Base-by-base conservation (phyloP, 1,140 invertebrate species). In the Drosophila setifemur region DNA sequence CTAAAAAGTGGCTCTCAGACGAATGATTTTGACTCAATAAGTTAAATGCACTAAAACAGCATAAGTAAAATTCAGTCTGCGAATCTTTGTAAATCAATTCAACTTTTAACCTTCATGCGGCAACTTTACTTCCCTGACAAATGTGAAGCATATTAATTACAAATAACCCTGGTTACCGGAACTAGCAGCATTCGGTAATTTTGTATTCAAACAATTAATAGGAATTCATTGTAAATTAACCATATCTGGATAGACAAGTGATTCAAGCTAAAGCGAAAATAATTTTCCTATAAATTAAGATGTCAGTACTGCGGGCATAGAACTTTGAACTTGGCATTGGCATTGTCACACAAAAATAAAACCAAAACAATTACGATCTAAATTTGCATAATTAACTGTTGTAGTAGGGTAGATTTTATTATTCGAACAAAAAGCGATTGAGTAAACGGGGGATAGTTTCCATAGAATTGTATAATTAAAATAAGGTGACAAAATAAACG, bases 321-420 rank as follows among this genome's bases (percentile, higher is more conserved):
- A 53, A 66, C 37, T 73, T 70, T 78, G 69, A 78, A 78, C 78
- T 85, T 85, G 69, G 66, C 78, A 83, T 61, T 78, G 50, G 28
- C 58, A 73, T 73, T 73, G 60, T 58, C 26, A 49, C n/a, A 31
- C 53, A 54, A 43, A 67, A 67, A 39, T 25, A 35, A 28, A 53
- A 31, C 44, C 40, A 39, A 43, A 58, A 37, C 44, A 48, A 72
- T 45, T 44, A 47, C 45, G 31, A 40, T 76, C 28, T 14, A 52
- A 28, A 69, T 81, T 75, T 71, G 48, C 66, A 71, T 61, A 75
- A 61, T 35, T 37, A 37, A 53, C 23, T 52, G 16, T 16, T 16
- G 9, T 14, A 8, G 33, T 19, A 28, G 16, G 16, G 11, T 6
- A 12, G 31, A 21, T 31, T 18, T 6, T 43, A 14, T 8, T 49